phyloP scores from a whole-genome alignment of 2,888 invertebrate species.

The Phalangium opilio region DNA sequence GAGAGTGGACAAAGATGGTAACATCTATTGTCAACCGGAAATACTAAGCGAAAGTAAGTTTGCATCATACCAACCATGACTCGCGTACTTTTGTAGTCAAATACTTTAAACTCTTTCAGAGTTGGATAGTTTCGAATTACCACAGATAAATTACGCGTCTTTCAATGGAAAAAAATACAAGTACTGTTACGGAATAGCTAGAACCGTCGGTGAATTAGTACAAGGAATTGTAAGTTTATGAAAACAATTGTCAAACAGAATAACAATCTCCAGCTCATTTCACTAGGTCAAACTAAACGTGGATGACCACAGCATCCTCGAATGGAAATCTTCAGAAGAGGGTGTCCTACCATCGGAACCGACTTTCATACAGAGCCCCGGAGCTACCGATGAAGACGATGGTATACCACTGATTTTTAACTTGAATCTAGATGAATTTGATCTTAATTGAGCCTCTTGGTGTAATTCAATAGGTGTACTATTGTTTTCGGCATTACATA shows the following conservation, averaged over 20 bases:
- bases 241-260: too few relatives aligned
- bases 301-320: too few relatives aligned
- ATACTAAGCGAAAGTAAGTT: conserved; percentile 3
- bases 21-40: conserved; percentile 7
- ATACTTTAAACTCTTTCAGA: background rate
- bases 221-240: background rate
- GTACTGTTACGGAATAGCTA: background rate
- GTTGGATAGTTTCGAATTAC: background rate
- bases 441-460: too few relatives aligned
- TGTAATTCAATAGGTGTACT: too few relatives aligned
- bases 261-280: too few relatives aligned
- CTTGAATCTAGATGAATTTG: too few relatives aligned
- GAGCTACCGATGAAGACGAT: background rate
- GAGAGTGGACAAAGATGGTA: conserved; percentile 5
- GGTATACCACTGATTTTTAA: too few relatives aligned
- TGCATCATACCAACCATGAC: background rate
- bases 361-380: background rate
- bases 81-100: background rate
- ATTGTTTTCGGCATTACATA: too few relatives aligned
- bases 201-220: background rate
- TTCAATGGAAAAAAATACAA: conserved; percentile 2
- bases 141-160: background rate
- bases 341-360: background rate
- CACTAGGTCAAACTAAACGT: too few relatives aligned
- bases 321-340: too few relatives aligned